Conservation (phyloP, 2,797 vertebrate genomes). For the Rhadinocentrus ornatus region DNA sequence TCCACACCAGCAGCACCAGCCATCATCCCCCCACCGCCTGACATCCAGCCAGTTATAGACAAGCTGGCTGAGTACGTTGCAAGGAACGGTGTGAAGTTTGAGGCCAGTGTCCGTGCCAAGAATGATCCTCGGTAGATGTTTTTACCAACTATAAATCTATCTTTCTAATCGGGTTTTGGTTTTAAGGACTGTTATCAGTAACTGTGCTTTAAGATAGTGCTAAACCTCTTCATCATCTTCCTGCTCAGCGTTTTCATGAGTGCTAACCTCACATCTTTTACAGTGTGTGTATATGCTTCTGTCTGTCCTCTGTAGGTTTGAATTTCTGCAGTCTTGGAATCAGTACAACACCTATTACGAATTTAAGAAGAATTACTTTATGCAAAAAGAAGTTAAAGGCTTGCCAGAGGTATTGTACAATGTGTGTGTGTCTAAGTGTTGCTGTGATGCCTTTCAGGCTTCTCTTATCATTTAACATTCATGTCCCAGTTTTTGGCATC, state of each 20-base stretch:
- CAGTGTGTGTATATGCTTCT: conserved; percentile 15
- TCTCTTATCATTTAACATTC: background rate
- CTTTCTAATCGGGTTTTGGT: conserved; percentile 8
- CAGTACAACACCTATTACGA: conserved; percentile 97
- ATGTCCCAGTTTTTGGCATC: background rate
- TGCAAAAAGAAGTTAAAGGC: conserved; percentile 89
- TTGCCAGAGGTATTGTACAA: conserved; percentile 75
- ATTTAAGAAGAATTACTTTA: conserved; percentile 98
- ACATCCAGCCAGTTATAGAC: conserved; percentile 98
- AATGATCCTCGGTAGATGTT: conserved; percentile 91
- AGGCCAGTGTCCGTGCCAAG: conserved; percentile 95
- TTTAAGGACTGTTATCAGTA: conserved; percentile 29
- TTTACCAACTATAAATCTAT: conserved; percentile 36
- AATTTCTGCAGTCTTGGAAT: conserved; percentile 96
- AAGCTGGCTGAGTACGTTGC: conserved; percentile 97
- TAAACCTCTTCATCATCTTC: conserved; percentile 37
- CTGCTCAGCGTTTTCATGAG: conserved; percentile 30
- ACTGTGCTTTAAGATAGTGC: conserved; percentile 20
- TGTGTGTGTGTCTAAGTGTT: background rate
- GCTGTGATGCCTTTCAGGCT: background rate
- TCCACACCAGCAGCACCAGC: conserved; percentile 77
- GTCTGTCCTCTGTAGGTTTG: conserved; percentile 85
- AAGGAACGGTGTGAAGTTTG: conserved; percentile 96
- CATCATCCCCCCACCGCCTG: conserved; percentile 96
- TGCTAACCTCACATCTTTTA: conserved; percentile 18